Base-by-base conservation (phyloP, 2,797 vertebrate genomes). In the Melanotaenia boesemani region DNA sequence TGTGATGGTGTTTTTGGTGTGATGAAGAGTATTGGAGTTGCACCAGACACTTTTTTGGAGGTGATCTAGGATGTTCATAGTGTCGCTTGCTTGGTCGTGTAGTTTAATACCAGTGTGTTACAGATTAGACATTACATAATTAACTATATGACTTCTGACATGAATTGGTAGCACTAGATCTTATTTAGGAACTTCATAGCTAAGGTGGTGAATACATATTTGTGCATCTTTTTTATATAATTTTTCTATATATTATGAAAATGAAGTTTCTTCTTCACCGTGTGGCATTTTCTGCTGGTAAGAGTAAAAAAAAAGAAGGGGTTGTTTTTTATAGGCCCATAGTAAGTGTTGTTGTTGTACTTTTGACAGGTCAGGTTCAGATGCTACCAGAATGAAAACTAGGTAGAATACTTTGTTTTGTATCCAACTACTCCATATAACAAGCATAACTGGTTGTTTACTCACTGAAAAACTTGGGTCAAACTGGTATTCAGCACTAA, bases 361-460 rank as follows among this genome's bases (percentile, higher is more conserved):
- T 64, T 90, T 92, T 78, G 85, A 90, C 93, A 94, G 93, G 93
- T 94, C 86, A 94, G 92, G 84, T 94, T 94, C 91, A 92, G 85
- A 90, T 74, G 86, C 89, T 87, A 80, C 91, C 80, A 89, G 77
- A 88, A 71, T 90, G 91, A 93, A 75, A 79, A 86, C 91, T 94
- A 94, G 93, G 93, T 94, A 93, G 91, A 93, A 74, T 36, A 34
- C 37, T 89, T 67, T 86, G 82, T 79, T 91, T 80, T 88, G 75
- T 86, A 62, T 89, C 62, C 82, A 78, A 71, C 59, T 67, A 37
- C 58, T 63, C 39, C 68, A 70, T 18, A 30, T 90, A 90, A 92
- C 85, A 81, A 50, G 67, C 52, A 70, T 88, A 81, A 90, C 81
- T 50, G 76, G 72, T 79, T 76, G 63, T 52, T 46, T 58, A 57